Base-by-base conservation (phyloP, 2,888 invertebrate species). In the Helobdella robusta region DNA sequence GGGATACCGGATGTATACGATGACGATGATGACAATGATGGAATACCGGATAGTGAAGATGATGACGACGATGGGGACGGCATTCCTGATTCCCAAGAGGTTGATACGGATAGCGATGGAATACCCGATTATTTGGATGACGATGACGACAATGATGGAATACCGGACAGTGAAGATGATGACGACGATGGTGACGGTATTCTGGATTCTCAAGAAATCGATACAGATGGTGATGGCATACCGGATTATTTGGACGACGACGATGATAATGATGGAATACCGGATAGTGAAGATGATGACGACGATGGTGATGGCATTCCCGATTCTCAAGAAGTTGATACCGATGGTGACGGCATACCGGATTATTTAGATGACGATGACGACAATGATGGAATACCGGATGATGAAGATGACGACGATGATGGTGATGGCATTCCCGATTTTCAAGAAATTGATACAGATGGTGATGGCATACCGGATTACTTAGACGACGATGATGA, bases 51-150 rank as follows among this genome's bases (percentile, higher is more conserved):
- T 59, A 23, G 61, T n/a, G 25, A 46, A 11, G 66, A 67, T 36
- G 69, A 70, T 60, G 71, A 72, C 59, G 70, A 71, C 28, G 70
- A 73, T 67, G 75, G 75, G 15, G 78, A 78, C 69, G 76, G 77
- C 30, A 71, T 72, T 34, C 70, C 71, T 28, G 72, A 71, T 28
- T n/a, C n/a, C n/a, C 6, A 70, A 70, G 46, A 64, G 48, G 66
- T 68, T 59, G 69, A 67, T 28, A 71, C n/a, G 67, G 68, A 68
- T 69, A 72, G 71, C 25, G 77, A 77, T 70, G 76, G 76, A 4
- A 69, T 72, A 20, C 71, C 71, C 23, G 69, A 73, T 50, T 40
- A 66, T 32, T 30, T 67, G 25, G 69, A 69, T 59, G 65, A 68
- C 46, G 67, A 70, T 59, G 65, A 58, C 23, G 72, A 72, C 59